Base-by-base conservation (phyloP, 2,888 invertebrate genomes). In the Odontothrips loti region DNA sequence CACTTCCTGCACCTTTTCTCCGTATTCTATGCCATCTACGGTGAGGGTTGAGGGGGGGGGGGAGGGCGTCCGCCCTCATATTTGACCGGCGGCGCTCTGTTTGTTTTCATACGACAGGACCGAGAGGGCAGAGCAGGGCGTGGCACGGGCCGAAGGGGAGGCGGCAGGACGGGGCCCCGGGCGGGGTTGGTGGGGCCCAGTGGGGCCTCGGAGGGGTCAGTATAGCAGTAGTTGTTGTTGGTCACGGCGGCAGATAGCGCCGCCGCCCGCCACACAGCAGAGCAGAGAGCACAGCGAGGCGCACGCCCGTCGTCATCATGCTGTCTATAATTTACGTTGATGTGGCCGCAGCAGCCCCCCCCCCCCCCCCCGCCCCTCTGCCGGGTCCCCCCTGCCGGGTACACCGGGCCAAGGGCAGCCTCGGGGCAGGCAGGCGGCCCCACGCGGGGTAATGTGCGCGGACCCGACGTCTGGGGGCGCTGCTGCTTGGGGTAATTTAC, bases 241-340 rank as follows among this genome's bases (percentile, higher is more conserved):
- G 34, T 43, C 34, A 43, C 34, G 34, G 34, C 34, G 34, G 34
- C 34, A 43, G 34, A 43, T 43, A 43, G 34, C 34, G 34, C 34
- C 6, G 34, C 34, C 34, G 34, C 6, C n/a, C n/a, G n/a, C n/a
- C n/a, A n/a, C n/a, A n/a, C n/a, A n/a, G n/a, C n/a, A n/a, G n/a
- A n/a, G n/a, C n/a, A n/a, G n/a, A n/a, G n/a, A n/a, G n/a, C n/a
- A n/a, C n/a, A n/a, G n/a, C n/a, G n/a, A n/a, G n/a, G n/a, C n/a
- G n/a, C n/a, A n/a, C n/a, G n/a, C n/a, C n/a, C 34, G 34, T 43
- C 34, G 34, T 43, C 34, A 6, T 43, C 34, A 4, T 2, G 27
- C 68, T 75, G 68, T 75, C 68, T 27, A 75, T 75, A 75, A 75
- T 75, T 75, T 27, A 75, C 23, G 68, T 23, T 12, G 27, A 75